These are phyloP conservation scores for Oreochromis tanganicae DNA, from an alignment of 2,113 vertebrate species.

Conservation along the genomic window DNA sequence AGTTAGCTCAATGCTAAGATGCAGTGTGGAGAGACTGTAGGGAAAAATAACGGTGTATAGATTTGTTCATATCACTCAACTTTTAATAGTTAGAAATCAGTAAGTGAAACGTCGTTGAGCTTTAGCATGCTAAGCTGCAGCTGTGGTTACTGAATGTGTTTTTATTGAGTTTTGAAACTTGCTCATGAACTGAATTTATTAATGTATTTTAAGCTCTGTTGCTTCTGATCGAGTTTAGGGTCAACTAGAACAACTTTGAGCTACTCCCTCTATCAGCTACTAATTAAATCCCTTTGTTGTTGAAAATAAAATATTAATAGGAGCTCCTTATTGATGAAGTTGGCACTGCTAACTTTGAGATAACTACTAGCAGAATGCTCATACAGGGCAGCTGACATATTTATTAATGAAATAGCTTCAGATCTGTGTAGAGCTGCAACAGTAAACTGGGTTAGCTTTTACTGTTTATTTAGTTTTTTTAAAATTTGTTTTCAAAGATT, in stretches of 20 bases:
- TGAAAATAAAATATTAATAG: background rate
- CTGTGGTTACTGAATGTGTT: background rate
- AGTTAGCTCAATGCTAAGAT: background rate
- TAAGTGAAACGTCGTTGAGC: background rate
- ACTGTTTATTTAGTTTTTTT: background rate
- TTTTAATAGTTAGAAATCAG: background rate
- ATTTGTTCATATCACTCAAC: background rate
- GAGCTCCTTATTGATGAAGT: background rate
- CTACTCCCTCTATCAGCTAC: fast-evolving
- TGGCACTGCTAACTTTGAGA: background rate
- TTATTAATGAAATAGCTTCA: background rate
- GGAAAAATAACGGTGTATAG: background rate
- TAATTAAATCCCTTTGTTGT: background rate
- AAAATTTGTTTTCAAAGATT: background rate
- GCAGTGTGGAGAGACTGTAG: background rate
- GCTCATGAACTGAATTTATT: background rate
- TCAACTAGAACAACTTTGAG: background rate
- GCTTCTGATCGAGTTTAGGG: background rate
- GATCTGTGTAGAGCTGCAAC: background rate
- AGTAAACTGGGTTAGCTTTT: fast-evolving
- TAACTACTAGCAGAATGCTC: background rate
- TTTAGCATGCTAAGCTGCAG: background rate
- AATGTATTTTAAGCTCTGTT: background rate
- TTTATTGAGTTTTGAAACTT: background rate
- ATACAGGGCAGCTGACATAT: background rate